Conservation (phyloP, 2,113 vertebrate genomes). For the Tretioscincus oriximinensis region DNA sequence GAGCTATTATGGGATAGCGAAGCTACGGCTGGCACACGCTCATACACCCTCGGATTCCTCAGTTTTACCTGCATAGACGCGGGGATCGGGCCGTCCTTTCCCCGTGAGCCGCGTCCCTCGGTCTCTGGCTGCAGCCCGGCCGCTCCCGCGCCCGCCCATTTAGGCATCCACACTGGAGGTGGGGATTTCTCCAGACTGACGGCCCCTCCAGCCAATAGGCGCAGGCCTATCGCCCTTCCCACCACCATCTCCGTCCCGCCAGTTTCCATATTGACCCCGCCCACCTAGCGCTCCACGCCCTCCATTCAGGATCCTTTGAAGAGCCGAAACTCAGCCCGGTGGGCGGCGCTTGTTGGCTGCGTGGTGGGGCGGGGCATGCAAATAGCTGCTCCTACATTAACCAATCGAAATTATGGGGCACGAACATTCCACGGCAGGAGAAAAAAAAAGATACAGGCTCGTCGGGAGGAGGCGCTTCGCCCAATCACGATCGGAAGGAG, state of each 20-base stretch:
- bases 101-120: not conserved
- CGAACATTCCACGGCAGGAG: not conserved
- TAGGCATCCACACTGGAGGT: not conserved
- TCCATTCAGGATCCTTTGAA: slow-evolving; percentile 1
- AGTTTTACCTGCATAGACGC: not conserved
- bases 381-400: not conserved
- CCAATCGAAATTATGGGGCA: slow-evolving; percentile 14
- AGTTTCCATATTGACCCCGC: slow-evolving; percentile 20
- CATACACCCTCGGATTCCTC: not conserved
- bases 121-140: not conserved
- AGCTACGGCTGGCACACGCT: not conserved
- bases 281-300: not conserved
- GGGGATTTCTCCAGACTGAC: not conserved
- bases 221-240: not conserved
- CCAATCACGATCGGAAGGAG: slow-evolving; percentile 16
- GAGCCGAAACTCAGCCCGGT: not conserved
- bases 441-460: not conserved
- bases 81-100: not conserved
- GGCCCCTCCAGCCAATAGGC: not conserved
- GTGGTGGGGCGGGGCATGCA: slow-evolving; percentile 1
- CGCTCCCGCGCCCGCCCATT: not conserved
- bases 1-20: not conserved
- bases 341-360: too few relatives aligned
- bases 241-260: not conserved
- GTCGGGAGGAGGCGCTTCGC: not conserved